Conservation (phyloP, 2,113 vertebrate species). For the Laterallus jamaicensis region DNA sequence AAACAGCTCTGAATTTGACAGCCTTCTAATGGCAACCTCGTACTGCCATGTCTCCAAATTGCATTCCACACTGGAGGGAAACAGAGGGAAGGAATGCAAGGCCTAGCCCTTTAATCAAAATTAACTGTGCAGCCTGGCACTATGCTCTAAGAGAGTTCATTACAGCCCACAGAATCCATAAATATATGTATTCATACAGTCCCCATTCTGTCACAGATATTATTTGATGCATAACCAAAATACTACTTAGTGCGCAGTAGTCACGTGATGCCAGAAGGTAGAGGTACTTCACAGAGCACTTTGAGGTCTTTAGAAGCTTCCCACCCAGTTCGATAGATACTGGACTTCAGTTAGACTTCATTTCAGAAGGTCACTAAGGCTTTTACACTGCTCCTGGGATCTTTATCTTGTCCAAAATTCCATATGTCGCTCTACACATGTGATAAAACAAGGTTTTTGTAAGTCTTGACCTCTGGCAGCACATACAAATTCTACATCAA, state of each 20-base stretch:
- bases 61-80: background rate
- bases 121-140: background rate
- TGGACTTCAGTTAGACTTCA: background rate
- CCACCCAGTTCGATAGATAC: background rate
- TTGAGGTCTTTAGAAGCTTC: background rate
- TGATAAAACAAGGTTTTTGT: background rate
- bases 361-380: conserved; percentile 1
- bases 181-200: background rate
- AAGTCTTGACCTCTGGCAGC: background rate
- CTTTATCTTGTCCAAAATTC: background rate
- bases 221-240: background rate
- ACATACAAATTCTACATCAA: background rate
- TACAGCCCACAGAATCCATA: background rate
- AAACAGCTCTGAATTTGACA: background rate
- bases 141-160: background rate
- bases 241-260: background rate
- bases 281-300: background rate
- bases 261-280: background rate
- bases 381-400: background rate
- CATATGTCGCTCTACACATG: background rate
- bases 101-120: background rate
- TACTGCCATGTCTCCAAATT: background rate
- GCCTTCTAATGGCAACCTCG: background rate
- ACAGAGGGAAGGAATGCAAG: background rate
- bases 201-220: background rate